Evolutionary conservation across 2,797 vertebrate genomes (phyloP).

Genomic region (Smutsia temminckii): DNA sequence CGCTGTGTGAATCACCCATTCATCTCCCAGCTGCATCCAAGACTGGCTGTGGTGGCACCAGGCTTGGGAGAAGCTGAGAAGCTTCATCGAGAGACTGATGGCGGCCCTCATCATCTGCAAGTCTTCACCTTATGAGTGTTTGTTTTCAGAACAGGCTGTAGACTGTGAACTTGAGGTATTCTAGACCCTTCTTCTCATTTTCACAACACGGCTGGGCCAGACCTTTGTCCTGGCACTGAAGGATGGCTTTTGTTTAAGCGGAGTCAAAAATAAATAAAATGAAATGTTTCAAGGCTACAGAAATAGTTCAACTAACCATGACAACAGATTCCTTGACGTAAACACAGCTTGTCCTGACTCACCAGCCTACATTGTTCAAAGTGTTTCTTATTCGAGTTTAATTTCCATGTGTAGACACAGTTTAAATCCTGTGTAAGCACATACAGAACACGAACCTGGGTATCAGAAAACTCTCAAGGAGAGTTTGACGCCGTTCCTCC

Average conservation of each 20-base stretch:
- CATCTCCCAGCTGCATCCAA: background rate
- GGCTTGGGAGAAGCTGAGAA: too few relatives aligned
- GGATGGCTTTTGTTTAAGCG: background rate
- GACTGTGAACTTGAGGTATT: background rate
- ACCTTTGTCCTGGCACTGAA: background rate
- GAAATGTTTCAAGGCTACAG: background rate
- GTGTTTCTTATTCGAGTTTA: background rate
- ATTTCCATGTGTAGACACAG: background rate
- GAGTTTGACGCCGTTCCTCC: background rate
- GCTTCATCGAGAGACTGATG: too few relatives aligned
- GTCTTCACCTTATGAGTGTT: background rate
- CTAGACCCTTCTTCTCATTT: background rate
- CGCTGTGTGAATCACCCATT: fast-evolving
- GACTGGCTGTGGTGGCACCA: fast-evolving
- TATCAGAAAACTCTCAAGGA: background rate
- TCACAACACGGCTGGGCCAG: background rate
- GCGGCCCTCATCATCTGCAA: background rate
- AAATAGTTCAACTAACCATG: background rate
- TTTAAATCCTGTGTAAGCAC: background rate
- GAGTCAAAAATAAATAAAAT: background rate
- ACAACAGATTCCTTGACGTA: background rate
- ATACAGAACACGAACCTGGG: background rate
- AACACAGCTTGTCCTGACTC: background rate
- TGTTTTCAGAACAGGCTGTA: background rate
- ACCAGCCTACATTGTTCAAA: background rate